Conservation (phyloP, 2,113 vertebrate genomes). For the Chamaetylas fuelleborni region DNA sequence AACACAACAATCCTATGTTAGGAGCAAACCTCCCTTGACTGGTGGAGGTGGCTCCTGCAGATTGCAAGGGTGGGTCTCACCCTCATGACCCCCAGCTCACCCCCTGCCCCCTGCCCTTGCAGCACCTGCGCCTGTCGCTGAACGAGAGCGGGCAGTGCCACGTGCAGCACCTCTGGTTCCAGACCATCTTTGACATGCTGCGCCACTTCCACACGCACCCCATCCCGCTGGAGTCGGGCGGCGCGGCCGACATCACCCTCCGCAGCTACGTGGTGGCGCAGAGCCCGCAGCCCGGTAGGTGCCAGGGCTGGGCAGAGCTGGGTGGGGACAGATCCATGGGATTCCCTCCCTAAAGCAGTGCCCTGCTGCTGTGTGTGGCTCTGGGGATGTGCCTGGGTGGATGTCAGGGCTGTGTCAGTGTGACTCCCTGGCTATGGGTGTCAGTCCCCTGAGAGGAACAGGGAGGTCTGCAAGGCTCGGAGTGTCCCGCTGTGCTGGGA, state of each 20-base stretch:
- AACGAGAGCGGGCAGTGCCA: constrained; percentile 94
- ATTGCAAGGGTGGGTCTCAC: neutral
- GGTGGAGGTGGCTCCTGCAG: neutral
- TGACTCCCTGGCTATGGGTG: neutral
- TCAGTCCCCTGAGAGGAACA: neutral
- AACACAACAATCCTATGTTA: neutral
- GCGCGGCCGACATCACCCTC: constrained; percentile 92
- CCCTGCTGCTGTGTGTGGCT: accelerated
- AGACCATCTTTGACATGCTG: constrained; percentile 95
- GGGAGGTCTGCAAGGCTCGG: accelerated
- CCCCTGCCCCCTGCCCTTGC: neutral
- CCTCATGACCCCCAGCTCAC: neutral
- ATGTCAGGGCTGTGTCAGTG: accelerated
- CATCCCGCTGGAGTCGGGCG: constrained; percentile 94
- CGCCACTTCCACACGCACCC: constrained; percentile 96
- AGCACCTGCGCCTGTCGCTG: constrained; percentile 95
- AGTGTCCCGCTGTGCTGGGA: neutral
- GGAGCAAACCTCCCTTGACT: neutral
- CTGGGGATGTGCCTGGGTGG: neutral
- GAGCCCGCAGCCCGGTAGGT: constrained; percentile 77
- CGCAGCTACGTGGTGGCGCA: constrained; percentile 91
- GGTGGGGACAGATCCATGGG: neutral
- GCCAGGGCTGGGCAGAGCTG: neutral
- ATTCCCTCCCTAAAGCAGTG: neutral
- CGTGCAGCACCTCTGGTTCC: constrained; percentile 98